Percentiles rank a stretch among this genome's conserved stretches.
These are phyloP conservation scores for Lepidochrysops patricia DNA, from an alignment of 2,888 invertebrate genomes.

Conservation along the genomic window DNA sequence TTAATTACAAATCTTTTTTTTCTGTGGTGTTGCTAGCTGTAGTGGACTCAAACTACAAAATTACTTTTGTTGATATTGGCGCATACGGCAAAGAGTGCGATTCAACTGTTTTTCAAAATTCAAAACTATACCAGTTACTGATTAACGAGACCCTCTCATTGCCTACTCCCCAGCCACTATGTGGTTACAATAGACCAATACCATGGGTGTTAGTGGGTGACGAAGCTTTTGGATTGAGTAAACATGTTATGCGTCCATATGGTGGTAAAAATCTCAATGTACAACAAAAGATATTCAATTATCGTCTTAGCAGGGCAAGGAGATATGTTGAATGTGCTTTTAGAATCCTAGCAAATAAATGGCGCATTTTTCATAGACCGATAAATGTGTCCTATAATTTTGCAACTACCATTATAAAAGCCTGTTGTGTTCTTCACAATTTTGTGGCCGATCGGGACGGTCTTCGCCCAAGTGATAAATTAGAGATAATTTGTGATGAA, in stretches of 20 bases:
- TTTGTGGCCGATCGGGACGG: conserved; percentile 6
- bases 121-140: conserved; percentile 19
- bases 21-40: conserved; percentile 21
- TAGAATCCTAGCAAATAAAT: conserved; percentile 19
- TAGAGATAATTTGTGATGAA: neutral
- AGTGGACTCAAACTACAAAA: conserved; percentile 20
- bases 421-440: conserved; percentile 22
- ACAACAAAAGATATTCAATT: conserved; percentile 11
- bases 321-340: conserved; percentile 13
- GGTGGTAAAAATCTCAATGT: conserved; percentile 20
- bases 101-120: conserved; percentile 19
- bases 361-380: conserved; percentile 21
- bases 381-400: conserved; percentile 19
- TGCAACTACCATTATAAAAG: conserved; percentile 18
- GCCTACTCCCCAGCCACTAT: conserved; percentile 20
- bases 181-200: conserved; percentile 14
- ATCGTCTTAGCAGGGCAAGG: conserved; percentile 3
- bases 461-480: neutral
- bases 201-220: conserved; percentile 15
- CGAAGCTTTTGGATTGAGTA: conserved; percentile 6
- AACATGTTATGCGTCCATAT: conserved; percentile 9
- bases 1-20: conserved; percentile 3
- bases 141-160: conserved; percentile 13
- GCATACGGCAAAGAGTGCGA: conserved; percentile 20
- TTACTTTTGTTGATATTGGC: conserved; percentile 19